Evolutionary conservation across 1,140 invertebrate species (phyloP), one percentile per base, ranked within the genome.

Genomic region (Paraescarpia echinospica): DNA sequence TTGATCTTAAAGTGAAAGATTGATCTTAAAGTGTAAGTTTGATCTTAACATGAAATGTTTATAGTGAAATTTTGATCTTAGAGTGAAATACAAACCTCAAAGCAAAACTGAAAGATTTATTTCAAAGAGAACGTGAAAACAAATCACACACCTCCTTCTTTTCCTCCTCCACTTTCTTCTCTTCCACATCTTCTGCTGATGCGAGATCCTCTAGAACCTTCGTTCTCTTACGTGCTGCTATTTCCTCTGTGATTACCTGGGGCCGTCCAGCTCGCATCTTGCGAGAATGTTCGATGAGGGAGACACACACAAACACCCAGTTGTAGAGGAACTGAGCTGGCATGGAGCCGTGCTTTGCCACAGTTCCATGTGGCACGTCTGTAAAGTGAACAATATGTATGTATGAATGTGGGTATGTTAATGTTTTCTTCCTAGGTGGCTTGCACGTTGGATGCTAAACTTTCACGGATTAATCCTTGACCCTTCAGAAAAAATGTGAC

Each of bases 291-390:
- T 96, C 94, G 77, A 96, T 96, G 2, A 96, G 94, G n/a, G 95
- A 95, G 33, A 96, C 94, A 93, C 95, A 95, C 31, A 95, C 95
- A 92, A 96, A 96, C 33, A 96, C 95, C 96, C 96, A 96, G 94
- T 96, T 96, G 93, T 96, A 96, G 93, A 96, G 94, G 92, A 95
- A 94, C 94, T 95, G 94, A 34, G 95, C 94, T 1, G 95, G 95
- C 22, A 96, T 93, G 14, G 95, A 96, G 89, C 95, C 94, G 93
- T 95, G 94, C 92, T 96, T 96, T 33, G 94, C 94, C 48, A 96
- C 95, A 34, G 94, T 95, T 34, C 95, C 95, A 93, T 96, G 95
- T 14, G 95, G 95, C 2, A 96, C 94, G 93, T 95, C 95, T 95
- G 93, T 33, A 88, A 92, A 27, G 31, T 33, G 2, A 90, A 90